Conservation (phyloP, 2,888 invertebrate species). For the Xanthia togata region DNA sequence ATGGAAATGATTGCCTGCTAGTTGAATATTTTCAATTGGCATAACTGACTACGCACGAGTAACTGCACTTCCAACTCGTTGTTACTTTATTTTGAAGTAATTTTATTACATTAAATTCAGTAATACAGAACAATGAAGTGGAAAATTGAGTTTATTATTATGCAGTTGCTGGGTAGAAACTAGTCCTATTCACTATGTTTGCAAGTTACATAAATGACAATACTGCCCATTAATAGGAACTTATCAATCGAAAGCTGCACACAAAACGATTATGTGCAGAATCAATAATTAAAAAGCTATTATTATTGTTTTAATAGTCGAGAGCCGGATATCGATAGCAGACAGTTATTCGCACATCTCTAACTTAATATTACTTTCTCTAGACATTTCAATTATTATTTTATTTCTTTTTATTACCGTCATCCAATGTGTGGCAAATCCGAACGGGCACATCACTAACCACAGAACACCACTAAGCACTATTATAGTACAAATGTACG, state of each 20-base stretch:
- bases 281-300: constrained; percentile 62
- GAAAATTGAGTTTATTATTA: constrained; percentile 29
- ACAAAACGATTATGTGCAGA: constrained; percentile 54
- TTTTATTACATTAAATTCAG: constrained; percentile 18
- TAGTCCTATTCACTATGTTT: constrained; percentile 35
- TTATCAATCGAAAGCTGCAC: constrained; percentile 41
- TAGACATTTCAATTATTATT: constrained; percentile 23
- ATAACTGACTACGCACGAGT: constrained; percentile 42
- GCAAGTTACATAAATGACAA: constrained; percentile 42
- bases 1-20: constrained; percentile 8
- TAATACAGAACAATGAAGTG: constrained; percentile 31
- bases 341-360: constrained; percentile 47
- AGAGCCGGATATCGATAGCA: constrained; percentile 50
- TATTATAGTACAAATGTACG: constrained; percentile 53
- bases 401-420: constrained; percentile 45
- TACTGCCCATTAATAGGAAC: constrained; percentile 22
- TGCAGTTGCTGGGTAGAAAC: constrained; percentile 38
- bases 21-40: constrained; percentile 22
- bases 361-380: constrained; percentile 57
- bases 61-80: constrained; percentile 9
- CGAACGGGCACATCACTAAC: constrained; percentile 59
- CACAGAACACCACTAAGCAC: constrained; percentile 66
- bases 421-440: constrained; percentile 55
- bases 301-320: constrained; percentile 45
- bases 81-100: neutral